phyloP scores from a whole-genome alignment of 2,888 invertebrate species.

The Acheta domesticus region DNA sequence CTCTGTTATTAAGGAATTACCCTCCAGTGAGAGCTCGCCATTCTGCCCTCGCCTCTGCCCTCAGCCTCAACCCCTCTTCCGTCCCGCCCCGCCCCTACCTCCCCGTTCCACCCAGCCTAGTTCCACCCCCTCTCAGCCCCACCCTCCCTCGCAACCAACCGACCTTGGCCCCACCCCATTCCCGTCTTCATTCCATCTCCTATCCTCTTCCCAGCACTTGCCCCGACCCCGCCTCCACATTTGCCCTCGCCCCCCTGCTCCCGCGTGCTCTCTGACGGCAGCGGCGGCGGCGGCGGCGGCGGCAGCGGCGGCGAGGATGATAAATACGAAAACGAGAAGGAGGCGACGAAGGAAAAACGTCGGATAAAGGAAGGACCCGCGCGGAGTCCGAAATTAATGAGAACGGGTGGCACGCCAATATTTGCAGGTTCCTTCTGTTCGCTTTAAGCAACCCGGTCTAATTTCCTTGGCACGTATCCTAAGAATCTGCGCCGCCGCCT shows the following conservation, averaged over 20 bases:
- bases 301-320: neutral
- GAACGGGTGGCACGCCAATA: neutral
- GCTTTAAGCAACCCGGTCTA: neutral
- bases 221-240: neutral
- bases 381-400: neutral
- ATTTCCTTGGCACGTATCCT: neutral
- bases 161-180: no score
- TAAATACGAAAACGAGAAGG: neutral
- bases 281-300: neutral
- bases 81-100: no score
- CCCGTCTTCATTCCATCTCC: no score
- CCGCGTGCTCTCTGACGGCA: neutral
- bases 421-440: constrained; percentile 18
- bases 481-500: neutral
- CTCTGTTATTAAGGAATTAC: constrained; percentile 7
- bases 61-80: no score
- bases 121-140: no score
- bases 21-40: neutral
- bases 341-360: neutral
- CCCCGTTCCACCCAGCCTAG: no score
- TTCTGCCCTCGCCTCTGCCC: no score
- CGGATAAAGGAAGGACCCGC: no score
- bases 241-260: neutral
- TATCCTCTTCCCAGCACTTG: neutral
- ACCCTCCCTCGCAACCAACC: no score